A percentile compares a stretch with the other conserved stretches of the same genome.
These are phyloP conservation scores for Diarsia brunnea DNA, from an alignment of 2,888 invertebrate genomes.

Conservation along the genomic window DNA sequence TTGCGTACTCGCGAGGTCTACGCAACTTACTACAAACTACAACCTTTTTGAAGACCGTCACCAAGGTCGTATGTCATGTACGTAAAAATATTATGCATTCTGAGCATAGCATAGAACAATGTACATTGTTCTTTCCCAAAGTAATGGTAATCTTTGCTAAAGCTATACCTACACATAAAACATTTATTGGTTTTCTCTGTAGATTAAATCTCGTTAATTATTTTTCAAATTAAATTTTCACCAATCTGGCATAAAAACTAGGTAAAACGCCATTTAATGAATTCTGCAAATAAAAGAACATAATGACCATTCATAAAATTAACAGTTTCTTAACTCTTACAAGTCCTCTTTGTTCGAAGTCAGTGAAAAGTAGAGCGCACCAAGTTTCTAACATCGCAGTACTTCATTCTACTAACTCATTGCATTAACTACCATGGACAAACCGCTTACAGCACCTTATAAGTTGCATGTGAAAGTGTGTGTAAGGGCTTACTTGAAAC, in stretches of 20 bases:
- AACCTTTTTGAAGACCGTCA: neutral
- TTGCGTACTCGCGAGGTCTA: neutral
- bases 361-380: conserved; percentile 16
- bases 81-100: neutral
- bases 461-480: conserved; percentile 5
- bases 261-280: neutral
- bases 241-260: neutral
- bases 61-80: neutral
- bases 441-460: conserved; percentile 30
- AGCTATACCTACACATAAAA: neutral
- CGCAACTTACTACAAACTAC: no score
- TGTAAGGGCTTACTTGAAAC: neutral
- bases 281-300: neutral
- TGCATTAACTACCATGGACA: conserved; percentile 24
- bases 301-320: conserved; percentile 13
- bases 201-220: neutral
- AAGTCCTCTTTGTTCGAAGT: conserved; percentile 28
- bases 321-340: conserved; percentile 19
- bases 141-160: neutral
- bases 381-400: conserved; percentile 27
- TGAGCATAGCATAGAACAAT: neutral
- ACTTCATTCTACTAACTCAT: conserved; percentile 28
- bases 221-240: neutral
- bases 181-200: neutral
- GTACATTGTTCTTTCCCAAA: neutral